These are phyloP conservation scores for Phylloscopus collybita DNA, from an alignment of 2,797 vertebrate species.

Conservation along the genomic window DNA sequence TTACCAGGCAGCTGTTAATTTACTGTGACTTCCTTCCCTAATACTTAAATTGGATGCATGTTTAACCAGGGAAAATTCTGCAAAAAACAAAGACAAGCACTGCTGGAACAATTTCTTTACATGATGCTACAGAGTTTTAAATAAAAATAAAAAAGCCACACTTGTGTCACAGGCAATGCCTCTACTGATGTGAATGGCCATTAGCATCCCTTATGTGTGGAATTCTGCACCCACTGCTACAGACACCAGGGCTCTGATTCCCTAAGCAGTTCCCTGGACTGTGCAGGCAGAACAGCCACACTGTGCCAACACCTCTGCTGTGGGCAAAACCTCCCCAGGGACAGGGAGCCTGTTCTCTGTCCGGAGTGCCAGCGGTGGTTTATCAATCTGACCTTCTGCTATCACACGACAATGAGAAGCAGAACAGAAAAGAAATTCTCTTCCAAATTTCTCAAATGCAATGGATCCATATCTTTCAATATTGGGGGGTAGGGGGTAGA, in stretches of 20 bases:
- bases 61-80: neutral
- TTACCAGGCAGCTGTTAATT: neutral
- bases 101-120: neutral
- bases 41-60: neutral
- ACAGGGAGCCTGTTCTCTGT: neutral
- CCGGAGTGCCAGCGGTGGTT: neutral
- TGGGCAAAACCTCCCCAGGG: neutral
- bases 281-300: neutral
- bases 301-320: neutral
- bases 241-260: neutral
- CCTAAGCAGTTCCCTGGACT: neutral
- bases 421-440: neutral
- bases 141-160: neutral
- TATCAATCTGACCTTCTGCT: neutral
- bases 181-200: neutral
- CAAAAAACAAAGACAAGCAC: neutral
- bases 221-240: neutral
- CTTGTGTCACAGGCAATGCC: neutral
- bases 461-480: neutral
- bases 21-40: neutral
- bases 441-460: neutral
- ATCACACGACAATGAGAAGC: neutral
- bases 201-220: rapidly evolving
- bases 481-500: rapidly evolving
- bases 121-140: neutral